Conservation (phyloP, 1,140 invertebrate genomes). For the Frieseomelitta varia region DNA sequence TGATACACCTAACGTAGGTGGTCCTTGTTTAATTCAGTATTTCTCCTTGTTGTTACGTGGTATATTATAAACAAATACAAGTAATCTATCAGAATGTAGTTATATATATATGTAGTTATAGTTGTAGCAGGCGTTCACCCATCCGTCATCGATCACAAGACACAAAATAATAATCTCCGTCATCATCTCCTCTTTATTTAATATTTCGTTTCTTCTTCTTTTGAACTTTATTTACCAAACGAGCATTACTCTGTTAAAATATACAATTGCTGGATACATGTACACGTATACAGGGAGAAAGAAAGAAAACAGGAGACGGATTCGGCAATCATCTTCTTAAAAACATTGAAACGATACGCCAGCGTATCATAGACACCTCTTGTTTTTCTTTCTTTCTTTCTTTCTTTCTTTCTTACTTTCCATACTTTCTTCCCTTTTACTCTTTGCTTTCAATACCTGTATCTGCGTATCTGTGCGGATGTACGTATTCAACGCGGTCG, state of each 20-base stretch:
- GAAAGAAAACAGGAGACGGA: background rate
- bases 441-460: background rate
- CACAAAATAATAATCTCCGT: too few relatives aligned
- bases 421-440: background rate
- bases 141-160: background rate
- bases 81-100: constrained; percentile 44
- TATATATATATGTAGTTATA: background rate
- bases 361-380: constrained; percentile 29
- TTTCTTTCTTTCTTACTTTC: background rate
- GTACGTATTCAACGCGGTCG: background rate
- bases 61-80: constrained; percentile 76
- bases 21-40: constrained; percentile 76
- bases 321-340: background rate
- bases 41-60: constrained; percentile 74
- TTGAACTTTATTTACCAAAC: constrained; percentile 44
- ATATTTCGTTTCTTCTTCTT: background rate
- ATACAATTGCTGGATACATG: constrained; percentile 37
- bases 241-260: constrained; percentile 38
- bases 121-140: background rate
- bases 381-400: background rate
- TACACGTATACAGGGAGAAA: constrained; percentile 17
- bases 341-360: constrained; percentile 37
- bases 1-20: constrained; percentile 60
- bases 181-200: background rate
- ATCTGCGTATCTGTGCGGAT: background rate